phyloP scores from a whole-genome alignment of 1,140 invertebrate genomes.

The Meteorus sp. region DNA sequence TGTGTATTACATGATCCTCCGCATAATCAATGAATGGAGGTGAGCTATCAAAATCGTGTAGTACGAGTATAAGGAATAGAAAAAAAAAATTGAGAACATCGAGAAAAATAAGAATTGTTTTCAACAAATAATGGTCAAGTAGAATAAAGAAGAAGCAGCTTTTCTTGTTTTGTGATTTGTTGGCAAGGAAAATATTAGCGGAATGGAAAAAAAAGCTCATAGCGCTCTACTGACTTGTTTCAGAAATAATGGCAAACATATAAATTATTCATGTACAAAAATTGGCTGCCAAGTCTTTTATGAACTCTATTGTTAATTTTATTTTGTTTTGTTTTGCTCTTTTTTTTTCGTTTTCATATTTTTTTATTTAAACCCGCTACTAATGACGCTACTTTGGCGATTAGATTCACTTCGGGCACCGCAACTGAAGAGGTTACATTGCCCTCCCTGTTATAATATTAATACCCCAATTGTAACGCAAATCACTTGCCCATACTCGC shows the following conservation, averaged over 20 bases:
- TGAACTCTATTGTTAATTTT: not conserved
- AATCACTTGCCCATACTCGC: constrained; percentile 62
- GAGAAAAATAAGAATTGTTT: not conserved
- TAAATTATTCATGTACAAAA: constrained; percentile 16
- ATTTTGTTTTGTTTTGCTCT: not conserved
- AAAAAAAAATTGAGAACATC: constrained; percentile 1
- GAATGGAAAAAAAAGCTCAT: not conserved
- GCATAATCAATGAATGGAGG: no score
- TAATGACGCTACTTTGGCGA: constrained; percentile 15
- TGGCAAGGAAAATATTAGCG: not conserved
- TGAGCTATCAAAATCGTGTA: no score
- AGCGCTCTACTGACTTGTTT: not conserved
- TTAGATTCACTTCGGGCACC: constrained; percentile 18
- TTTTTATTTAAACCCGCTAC: not conserved
- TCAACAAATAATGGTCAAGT: not conserved
- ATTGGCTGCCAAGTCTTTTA: constrained; percentile 4
- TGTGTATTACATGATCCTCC: no score
- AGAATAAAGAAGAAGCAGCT: no score
- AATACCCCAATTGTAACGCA: no score
- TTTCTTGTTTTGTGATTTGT: not conserved
- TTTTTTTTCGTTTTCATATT: not conserved
- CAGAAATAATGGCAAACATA: constrained; percentile 25
- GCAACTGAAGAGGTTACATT: no score
- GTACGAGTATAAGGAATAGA: no score
- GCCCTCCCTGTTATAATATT: no score